Base-by-base conservation (phyloP, 2,888 invertebrate species). In the Xanthorhoe spadicearia region DNA sequence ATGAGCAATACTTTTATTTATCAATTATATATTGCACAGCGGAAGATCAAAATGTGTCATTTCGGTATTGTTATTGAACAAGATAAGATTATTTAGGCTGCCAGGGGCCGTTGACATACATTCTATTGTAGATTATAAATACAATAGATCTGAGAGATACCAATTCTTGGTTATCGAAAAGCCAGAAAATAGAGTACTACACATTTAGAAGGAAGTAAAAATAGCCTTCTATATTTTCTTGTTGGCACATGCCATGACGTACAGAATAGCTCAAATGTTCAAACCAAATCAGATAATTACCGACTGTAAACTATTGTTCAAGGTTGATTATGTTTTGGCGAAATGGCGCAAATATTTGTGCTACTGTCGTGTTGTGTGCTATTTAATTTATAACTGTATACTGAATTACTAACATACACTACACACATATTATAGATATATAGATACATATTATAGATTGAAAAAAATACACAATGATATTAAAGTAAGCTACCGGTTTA, bases 31-130 rank as follows among this genome's bases (percentile, higher is more conserved):
- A 61, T 53, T 63, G 18, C 35, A 56, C 61, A 67, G 65, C 74
- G 74, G 74, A 74, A 71, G 69, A 72, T 69, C 68, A 64, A 72
- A 72, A 67, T 71, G 69, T 74, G 74, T 71, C 72, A 68, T 69
- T 71, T 70, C 68, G 65, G 60, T 72, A 70, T 71, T 71, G 69
- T 71, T 68, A 71, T 68, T 61, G 66, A 64, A 70, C 68, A 58
- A 67, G 74, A 74, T 74, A 74, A 72, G 74, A 74, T 71, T 70
- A 61, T 72, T 72, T 72, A 43, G 69, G 68, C 54, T 50, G 48
- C 68, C 59, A 63, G 55, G 62, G 70, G 74, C 61, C 68, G 55
- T 72, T 72, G 74, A 72, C 74, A 72, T 67, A 66, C 61, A 69
- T 69, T 60, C 48, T 49, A 52, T 69, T 63, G 53, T 55, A 69